Base-by-base conservation (phyloP, 2,113 vertebrate genomes). In the Microcebus murinus region DNA sequence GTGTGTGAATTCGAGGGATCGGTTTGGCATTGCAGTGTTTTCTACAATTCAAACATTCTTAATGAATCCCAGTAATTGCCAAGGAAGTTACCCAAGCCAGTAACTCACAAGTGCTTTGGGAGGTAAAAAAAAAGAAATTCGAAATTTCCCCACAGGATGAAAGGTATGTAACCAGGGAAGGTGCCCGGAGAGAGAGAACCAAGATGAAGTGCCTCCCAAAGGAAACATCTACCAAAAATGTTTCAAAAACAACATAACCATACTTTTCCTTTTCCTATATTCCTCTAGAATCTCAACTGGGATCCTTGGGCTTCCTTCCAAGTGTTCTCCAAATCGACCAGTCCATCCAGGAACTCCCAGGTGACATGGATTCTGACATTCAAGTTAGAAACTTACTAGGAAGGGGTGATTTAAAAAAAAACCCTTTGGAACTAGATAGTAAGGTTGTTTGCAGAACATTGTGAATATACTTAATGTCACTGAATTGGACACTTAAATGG, bases 91-190 rank as follows among this genome's bases (percentile, higher is more conserved):
- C 61, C 45, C 67, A 50, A 85, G 76, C n/a, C 81, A 79, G 59
- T 95, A 92, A 96, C 52, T 55, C 85, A 84, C 45, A 90, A 80
- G 90, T n/a, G 25, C 76, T 93, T 77, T 76, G 42, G 67, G 71
- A 74, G 73, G 5, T 57, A 90, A 87, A 45, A 45, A 45, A 45
- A 77, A 88, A 39, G 63, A 91, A 65, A 97, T 76, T 57, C 81
- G n/a, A 59, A 88, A 52, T 55, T 68, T 50, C 21, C 79, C 67
- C 45, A 42, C 9, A 42, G 21, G 59, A 61, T 11, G 57, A 87
- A 59, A 81, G 27, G 34, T 65, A 57, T 48, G 17, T 76, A 48
- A 63, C 29, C 15, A 87, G n/a, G 18, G 42, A 65, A 87, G 82
- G 39, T 48, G 23, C 42, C 29, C 83, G 3, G 59, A 36, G 34